These are phyloP conservation scores for Montipora sp. DNA, from an alignment of 64 coral and sea anemone genomes.

Conservation along the genomic window DNA sequence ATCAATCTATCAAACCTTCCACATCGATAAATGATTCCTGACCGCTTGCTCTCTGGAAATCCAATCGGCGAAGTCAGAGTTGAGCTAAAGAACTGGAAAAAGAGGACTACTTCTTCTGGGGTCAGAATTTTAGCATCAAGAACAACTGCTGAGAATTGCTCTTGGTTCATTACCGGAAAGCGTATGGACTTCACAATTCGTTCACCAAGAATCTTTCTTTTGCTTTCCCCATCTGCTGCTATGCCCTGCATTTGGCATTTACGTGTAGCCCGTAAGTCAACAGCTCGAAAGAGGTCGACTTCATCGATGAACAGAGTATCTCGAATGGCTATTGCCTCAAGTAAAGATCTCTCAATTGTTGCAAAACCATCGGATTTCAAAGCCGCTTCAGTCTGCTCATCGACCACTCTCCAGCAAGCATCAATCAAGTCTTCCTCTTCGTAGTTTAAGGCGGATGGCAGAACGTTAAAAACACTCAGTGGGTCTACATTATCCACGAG, in stretches of 20 bases:
- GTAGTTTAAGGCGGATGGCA: not conserved
- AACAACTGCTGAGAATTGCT: not conserved
- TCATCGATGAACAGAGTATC: not conserved
- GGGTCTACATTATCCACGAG: not conserved
- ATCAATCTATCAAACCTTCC: not conserved
- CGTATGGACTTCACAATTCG: not conserved
- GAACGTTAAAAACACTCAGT: not conserved
- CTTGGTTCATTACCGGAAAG: not conserved
- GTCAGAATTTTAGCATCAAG: not conserved
- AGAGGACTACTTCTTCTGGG: not conserved
- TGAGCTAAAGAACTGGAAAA: constrained; percentile 1
- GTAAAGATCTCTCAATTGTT: constrained; percentile 13
- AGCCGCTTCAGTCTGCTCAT: not conserved
- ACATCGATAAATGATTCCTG: not conserved
- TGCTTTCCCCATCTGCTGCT: not conserved
- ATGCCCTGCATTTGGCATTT: not conserved
- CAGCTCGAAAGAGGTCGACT: constrained; percentile 2
- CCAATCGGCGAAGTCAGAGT: not conserved
- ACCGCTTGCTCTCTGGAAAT: not conserved
- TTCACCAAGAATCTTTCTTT: constrained; percentile 25
- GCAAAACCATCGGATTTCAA: not conserved
- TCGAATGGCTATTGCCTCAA: not conserved
- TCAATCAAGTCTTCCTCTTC: not conserved
- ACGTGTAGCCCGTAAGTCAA: not conserved
- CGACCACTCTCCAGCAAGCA: not conserved